Conservation (phyloP, 2,797 vertebrate genomes). For the Phoebastria nigripes region DNA sequence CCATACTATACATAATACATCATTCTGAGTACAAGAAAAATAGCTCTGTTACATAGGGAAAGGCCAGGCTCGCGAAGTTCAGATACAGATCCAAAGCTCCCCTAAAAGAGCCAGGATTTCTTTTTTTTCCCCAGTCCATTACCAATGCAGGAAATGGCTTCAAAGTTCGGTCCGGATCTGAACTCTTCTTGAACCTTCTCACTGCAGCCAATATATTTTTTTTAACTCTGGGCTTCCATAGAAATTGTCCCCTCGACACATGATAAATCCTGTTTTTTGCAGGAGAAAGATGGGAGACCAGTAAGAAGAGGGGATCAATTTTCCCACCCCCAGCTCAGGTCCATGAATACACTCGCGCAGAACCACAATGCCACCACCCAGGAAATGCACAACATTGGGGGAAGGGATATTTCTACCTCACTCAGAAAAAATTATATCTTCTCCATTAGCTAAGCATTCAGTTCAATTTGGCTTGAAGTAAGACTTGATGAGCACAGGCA, state of each 20-base stretch:
- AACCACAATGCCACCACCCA: background rate
- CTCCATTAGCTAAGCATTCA: background rate
- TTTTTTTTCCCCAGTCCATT: background rate
- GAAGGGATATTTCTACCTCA: background rate
- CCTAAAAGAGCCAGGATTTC: background rate
- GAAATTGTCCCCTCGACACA: background rate
- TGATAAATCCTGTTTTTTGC: background rate
- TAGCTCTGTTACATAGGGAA: background rate
- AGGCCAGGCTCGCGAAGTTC: background rate
- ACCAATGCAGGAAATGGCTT: conserved; percentile 17
- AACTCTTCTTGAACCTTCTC: conserved; percentile 43
- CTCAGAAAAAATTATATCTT: background rate
- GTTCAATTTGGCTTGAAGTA: background rate
- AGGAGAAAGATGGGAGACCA: background rate
- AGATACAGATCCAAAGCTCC: conserved; percentile 16
- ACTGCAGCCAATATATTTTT: background rate
- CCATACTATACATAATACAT: conserved; percentile 12
- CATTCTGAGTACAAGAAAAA: conserved; percentile 23
- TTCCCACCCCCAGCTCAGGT: background rate
- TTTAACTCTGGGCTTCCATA: background rate
- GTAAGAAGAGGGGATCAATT: background rate
- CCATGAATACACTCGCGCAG: background rate
- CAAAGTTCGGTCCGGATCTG: background rate
- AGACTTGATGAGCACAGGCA: background rate
- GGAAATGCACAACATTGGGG: background rate